Conservation (phyloP, 2,113 vertebrate species). For the Neolamprologus brichardi region DNA sequence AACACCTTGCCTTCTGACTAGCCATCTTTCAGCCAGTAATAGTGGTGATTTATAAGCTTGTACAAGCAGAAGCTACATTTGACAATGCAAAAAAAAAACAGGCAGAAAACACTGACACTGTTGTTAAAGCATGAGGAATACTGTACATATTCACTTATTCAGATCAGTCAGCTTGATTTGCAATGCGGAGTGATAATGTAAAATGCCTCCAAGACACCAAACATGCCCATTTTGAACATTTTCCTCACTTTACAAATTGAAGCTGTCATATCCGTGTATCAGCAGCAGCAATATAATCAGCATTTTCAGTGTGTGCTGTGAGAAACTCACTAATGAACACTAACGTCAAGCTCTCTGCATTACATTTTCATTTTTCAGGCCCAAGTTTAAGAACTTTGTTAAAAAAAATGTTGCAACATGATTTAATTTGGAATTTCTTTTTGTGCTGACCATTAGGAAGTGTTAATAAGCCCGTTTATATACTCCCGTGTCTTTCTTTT, state of each 20-base stretch:
- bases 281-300: not conserved
- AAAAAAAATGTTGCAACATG: not conserved
- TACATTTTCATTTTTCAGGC: not conserved
- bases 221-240: not conserved
- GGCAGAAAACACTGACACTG: not conserved
- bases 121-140: not conserved
- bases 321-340: not conserved
- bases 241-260: not conserved
- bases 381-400: not conserved
- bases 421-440: not conserved
- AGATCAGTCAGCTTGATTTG: not conserved
- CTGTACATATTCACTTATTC: not conserved
- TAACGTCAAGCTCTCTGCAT: not conserved
- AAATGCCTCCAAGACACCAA: not conserved
- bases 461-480: not conserved
- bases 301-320: not conserved
- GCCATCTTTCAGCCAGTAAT: not conserved
- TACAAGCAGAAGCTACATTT: not conserved
- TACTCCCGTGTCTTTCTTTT: not conserved
- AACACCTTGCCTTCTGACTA: not conserved
- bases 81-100: not conserved
- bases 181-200: not conserved
- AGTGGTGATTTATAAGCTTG: not conserved
- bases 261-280: not conserved
- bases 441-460: not conserved